Conservation (phyloP, 2,113 vertebrate species). For the Nibea coibor region DNA sequence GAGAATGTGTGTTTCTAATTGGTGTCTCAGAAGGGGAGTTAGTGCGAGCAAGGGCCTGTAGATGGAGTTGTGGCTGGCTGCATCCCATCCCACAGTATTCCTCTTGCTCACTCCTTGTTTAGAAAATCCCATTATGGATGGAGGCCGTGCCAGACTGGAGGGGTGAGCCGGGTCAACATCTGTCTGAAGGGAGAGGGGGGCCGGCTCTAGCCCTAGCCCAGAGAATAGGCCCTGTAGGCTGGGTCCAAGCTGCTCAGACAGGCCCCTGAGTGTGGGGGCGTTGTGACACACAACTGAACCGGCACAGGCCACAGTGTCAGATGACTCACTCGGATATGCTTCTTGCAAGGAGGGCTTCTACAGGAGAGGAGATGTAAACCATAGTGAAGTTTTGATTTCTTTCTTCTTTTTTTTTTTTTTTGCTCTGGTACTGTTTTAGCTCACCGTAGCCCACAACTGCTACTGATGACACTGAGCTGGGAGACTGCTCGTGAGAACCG, state of each 20-base stretch:
- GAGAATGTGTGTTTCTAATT: conserved; percentile 72
- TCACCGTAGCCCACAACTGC: conserved; percentile 23
- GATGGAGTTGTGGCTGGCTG: conserved; percentile 72
- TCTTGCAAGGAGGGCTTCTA: conserved; percentile 55
- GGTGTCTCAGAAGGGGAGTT: conserved; percentile 55
- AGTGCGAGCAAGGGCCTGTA: conserved; percentile 56
- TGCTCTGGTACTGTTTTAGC: conserved; percentile 35
- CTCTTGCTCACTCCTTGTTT: conserved; percentile 80
- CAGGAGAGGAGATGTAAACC: conserved; percentile 49
- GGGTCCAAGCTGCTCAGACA: conserved; percentile 66
- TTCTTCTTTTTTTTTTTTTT: not conserved
- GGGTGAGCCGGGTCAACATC: conserved; percentile 83
- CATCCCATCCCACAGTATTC: conserved; percentile 61
- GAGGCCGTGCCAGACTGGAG: conserved; percentile 77
- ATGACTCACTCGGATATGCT: conserved; percentile 70
- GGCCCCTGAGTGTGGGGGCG: conserved; percentile 70
- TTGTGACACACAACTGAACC: conserved; percentile 76
- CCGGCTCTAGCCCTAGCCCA: conserved; percentile 40
- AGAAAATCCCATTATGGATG: conserved; percentile 81
- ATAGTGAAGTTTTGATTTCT: conserved; percentile 9
- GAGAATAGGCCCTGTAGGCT: conserved; percentile 58
- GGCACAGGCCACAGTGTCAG: conserved; percentile 68
- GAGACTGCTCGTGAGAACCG: not conserved
- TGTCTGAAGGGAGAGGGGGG: conserved; percentile 74
- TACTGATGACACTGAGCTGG: conserved; percentile 23